phyloP scores from a whole-genome alignment of 1,140 invertebrate species.

The Chelonus insularis region DNA sequence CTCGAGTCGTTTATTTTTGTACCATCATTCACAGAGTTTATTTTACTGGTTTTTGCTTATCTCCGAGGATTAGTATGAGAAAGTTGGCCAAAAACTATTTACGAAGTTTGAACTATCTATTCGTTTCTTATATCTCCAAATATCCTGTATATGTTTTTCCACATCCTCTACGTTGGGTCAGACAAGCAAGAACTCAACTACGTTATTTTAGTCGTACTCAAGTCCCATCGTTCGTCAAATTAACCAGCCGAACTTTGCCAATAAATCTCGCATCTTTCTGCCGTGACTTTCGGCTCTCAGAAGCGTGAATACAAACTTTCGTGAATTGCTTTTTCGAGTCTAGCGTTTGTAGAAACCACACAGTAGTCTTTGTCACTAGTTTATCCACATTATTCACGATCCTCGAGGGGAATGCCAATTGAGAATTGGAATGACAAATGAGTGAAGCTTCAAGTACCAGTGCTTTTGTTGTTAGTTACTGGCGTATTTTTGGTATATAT shows the following conservation, averaged over 20 bases:
- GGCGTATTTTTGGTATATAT: neutral
- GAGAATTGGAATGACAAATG: slow-evolving; percentile 8
- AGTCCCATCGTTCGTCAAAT: slow-evolving; percentile 33
- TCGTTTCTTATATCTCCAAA: neutral
- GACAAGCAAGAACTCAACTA: neutral
- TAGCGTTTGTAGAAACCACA: neutral
- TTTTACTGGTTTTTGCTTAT: too few species aligned
- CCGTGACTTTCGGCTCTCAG: slow-evolving; percentile 8
- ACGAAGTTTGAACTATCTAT: too few species aligned
- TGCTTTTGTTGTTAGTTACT: neutral
- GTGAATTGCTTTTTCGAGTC: slow-evolving; percentile 23
- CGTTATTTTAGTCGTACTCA: neutral
- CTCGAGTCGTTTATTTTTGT: too few species aligned
- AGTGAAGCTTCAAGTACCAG: neutral
- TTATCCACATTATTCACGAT: slow-evolving; percentile 17
- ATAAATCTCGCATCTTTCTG: slow-evolving; percentile 29
- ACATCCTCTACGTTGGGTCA: neutral
- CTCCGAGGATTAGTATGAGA: too few species aligned
- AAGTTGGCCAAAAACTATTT: too few species aligned
- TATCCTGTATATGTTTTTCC: neutral
- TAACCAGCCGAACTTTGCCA: slow-evolving; percentile 30
- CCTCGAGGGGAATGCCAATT: slow-evolving; percentile 10
- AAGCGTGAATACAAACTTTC: slow-evolving; percentile 16
- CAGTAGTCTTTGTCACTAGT: neutral
- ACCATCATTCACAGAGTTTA: too few species aligned